Evolutionary conservation across 30 jellyfish, hydroid and myxozoan genomes (phyloP).

Genomic region (Cassiopea xamachana): DNA sequence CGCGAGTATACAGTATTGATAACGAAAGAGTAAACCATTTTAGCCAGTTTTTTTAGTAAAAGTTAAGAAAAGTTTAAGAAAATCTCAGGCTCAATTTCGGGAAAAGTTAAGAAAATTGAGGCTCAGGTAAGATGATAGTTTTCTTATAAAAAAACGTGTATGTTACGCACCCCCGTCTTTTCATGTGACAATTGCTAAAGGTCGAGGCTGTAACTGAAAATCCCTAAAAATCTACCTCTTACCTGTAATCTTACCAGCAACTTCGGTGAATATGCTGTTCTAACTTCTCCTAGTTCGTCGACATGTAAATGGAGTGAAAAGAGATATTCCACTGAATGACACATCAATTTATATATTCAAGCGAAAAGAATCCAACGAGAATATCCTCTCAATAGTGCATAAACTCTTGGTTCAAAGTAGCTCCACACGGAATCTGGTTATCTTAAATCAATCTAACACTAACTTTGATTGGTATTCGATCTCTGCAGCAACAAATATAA

Average conservation of each 20-base stretch:
- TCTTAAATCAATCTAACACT: neutral
- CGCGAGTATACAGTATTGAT: too few relatives aligned
- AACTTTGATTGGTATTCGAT: slow-evolving; percentile 34
- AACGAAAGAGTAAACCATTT: too few relatives aligned
- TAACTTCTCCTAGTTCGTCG: slow-evolving; percentile 15
- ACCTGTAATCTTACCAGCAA: slow-evolving; percentile 22
- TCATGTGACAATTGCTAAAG: neutral
- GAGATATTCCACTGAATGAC: slow-evolving; percentile 72
- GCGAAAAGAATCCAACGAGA: slow-evolving; percentile 59
- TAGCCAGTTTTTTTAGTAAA: too few relatives aligned
- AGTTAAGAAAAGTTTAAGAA: too few relatives aligned
- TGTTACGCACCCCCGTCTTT: slow-evolving; percentile 8
- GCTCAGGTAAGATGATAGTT: too few relatives aligned
- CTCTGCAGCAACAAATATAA: too few relatives aligned
- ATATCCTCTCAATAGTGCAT: slow-evolving; percentile 64
- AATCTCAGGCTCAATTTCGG: too few relatives aligned
- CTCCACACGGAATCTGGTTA: slow-evolving; percentile 29
- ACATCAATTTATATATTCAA: slow-evolving; percentile 73
- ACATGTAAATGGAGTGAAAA: slow-evolving; percentile 54
- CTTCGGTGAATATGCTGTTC: neutral
- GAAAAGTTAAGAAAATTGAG: too few relatives aligned
- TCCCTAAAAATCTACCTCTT: neutral
- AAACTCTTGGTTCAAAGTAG: slow-evolving; percentile 51
- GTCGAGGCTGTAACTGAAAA: neutral
- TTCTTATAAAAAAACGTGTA: too few relatives aligned